Conservation (phyloP, 1,140 invertebrate species). For the Whitmania pigra region DNA sequence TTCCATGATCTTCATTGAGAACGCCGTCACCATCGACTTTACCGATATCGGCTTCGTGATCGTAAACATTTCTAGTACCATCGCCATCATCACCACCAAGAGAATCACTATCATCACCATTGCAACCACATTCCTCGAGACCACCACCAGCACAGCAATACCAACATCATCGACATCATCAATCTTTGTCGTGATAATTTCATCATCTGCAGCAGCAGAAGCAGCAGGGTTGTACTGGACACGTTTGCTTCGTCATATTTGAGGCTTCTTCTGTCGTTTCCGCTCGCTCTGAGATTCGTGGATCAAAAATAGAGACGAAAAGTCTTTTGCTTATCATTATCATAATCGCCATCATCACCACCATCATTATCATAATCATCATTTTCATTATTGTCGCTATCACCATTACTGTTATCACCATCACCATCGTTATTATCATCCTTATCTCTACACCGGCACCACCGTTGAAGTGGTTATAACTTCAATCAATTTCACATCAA, state of each 20-base stretch:
- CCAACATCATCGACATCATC: neutral
- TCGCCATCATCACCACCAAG: conserved; percentile 3
- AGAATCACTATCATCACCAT: conserved; percentile 4
- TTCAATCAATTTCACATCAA: neutral
- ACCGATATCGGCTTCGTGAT: neutral
- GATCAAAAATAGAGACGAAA: too few species aligned
- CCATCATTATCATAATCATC: neutral
- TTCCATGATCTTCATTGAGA: neutral
- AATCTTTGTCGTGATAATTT: neutral
- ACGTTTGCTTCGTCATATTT: too few species aligned
- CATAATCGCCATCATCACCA: neutral
- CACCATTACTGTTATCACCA: neutral
- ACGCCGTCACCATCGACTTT: neutral
- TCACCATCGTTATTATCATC: neutral
- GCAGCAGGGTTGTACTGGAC: too few species aligned
- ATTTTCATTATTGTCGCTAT: neutral
- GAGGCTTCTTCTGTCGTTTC: too few species aligned
- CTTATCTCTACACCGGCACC: too few species aligned
- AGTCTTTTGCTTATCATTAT: neutral
- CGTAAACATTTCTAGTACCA: too few species aligned
- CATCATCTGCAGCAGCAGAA: too few species aligned
- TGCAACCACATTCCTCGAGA: neutral
- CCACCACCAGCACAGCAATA: neutral
- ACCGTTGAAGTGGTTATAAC: neutral
- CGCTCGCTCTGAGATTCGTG: too few species aligned